A percentile compares a stretch with the other conserved stretches of the same genome.
phyloP scores from a whole-genome alignment of 1,140 invertebrate species.

The Ostrea denselamellosa region DNA sequence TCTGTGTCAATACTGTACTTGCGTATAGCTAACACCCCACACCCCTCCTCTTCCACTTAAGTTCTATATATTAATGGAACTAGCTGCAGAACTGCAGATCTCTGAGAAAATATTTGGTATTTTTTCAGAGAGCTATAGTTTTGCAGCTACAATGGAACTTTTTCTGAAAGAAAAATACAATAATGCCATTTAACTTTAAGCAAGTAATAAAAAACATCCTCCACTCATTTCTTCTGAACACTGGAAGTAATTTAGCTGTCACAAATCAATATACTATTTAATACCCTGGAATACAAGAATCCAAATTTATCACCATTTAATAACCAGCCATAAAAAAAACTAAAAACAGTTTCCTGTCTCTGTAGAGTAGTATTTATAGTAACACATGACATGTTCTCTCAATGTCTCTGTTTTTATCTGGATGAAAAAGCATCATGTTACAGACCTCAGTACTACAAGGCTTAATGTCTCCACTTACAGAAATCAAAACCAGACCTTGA shows the following conservation, averaged over 20 bases:
- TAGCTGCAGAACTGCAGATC: too few species aligned
- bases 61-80: too few species aligned
- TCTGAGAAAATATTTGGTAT: too few species aligned
- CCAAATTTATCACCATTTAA: slow-evolving; percentile 11
- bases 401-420: not conserved
- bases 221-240: too few species aligned
- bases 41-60: too few species aligned
- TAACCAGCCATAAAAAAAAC: slow-evolving; percentile 7
- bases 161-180: not conserved
- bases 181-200: not conserved
- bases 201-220: not conserved
- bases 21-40: too few species aligned
- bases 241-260: not conserved
- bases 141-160: too few species aligned
- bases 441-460: not conserved
- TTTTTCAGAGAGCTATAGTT: too few species aligned
- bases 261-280: not conserved
- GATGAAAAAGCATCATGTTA: not conserved
- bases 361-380: not conserved
- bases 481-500: slow-evolving; percentile 7
- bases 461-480: not conserved
- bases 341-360: not conserved
- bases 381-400: not conserved
- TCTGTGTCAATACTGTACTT: too few species aligned
- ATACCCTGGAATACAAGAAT: not conserved